Conservation (phyloP, 2,113 vertebrate genomes). For the Mus spicilegus region DNA sequence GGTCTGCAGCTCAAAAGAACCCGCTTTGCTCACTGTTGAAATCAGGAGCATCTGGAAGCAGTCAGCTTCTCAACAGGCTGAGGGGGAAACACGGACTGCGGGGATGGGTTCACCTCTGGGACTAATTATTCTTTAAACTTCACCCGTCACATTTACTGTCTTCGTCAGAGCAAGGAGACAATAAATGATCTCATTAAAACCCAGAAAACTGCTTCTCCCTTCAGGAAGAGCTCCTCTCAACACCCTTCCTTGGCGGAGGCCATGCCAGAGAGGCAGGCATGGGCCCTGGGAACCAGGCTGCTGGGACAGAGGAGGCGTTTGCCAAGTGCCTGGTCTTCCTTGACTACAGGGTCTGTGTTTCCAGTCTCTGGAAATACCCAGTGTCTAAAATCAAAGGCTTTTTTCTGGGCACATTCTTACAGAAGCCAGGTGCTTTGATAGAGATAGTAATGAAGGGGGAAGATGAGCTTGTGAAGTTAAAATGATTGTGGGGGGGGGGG, state of each 20-base stretch:
- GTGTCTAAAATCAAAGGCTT: slow-evolving; percentile 35
- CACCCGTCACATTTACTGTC: slow-evolving; percentile 81
- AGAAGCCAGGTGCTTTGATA: background rate
- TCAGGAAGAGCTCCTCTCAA: slow-evolving; percentile 79
- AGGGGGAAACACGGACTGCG: slow-evolving; percentile 71
- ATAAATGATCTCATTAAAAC: slow-evolving; percentile 85
- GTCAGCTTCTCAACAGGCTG: slow-evolving; percentile 79
- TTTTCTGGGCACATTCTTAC: background rate
- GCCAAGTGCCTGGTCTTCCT: slow-evolving; percentile 6
- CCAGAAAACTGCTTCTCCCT: slow-evolving; percentile 75
- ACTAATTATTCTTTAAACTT: slow-evolving; percentile 85
- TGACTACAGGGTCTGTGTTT: slow-evolving; percentile 19
- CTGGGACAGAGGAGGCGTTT: background rate
- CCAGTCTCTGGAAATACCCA: background rate
- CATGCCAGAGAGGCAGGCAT: background rate
- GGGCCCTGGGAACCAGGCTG: background rate
- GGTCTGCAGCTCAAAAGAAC: slow-evolving; percentile 53
- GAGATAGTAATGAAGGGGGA: background rate
- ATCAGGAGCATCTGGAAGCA: slow-evolving; percentile 78
- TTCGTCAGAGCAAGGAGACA: slow-evolving; percentile 85
- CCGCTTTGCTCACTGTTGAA: slow-evolving; percentile 65
- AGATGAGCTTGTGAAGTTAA: background rate
- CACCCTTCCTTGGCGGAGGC: slow-evolving; percentile 62
- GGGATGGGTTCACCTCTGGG: slow-evolving; percentile 81
- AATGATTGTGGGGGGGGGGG: background rate